Evolutionary conservation across 2,113 vertebrate species (phyloP).

Genomic region (Hippotragus niger): DNA sequence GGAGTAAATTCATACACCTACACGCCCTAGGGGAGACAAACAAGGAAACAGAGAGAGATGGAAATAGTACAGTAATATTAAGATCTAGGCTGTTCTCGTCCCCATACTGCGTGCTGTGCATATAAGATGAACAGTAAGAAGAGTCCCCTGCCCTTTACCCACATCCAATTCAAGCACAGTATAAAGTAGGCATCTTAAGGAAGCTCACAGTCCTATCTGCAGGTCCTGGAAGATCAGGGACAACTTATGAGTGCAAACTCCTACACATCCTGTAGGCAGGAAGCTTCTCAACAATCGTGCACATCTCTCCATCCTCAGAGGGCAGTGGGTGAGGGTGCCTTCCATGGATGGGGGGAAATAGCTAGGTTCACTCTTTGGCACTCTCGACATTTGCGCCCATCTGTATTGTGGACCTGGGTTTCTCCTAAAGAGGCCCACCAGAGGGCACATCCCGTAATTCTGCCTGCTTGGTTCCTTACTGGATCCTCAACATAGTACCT

Average conservation of each 20-base stretch:
- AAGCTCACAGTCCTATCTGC: background rate
- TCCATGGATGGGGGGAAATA: background rate
- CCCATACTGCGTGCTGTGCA: background rate
- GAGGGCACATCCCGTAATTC: background rate
- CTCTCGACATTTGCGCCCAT: background rate
- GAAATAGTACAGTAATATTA: background rate
- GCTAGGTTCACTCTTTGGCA: background rate
- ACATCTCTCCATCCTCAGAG: background rate
- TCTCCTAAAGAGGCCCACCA: background rate
- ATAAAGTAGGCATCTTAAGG: background rate
- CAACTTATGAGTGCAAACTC: background rate
- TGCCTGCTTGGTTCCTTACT: background rate
- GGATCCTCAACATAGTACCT: background rate
- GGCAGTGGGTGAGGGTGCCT: background rate
- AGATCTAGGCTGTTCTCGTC: background rate
- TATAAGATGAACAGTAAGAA: background rate
- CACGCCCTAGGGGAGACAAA: background rate
- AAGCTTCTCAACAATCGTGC: background rate
- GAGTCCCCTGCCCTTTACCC: background rate
- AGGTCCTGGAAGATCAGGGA: background rate
- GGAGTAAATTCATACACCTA: background rate
- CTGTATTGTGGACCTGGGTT: background rate
- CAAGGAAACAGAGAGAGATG: background rate
- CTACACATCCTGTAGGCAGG: background rate
- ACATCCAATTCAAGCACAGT: background rate